Evolutionary conservation across 2,888 invertebrate species (phyloP).

Genomic region (Pandemis heparana): DNA sequence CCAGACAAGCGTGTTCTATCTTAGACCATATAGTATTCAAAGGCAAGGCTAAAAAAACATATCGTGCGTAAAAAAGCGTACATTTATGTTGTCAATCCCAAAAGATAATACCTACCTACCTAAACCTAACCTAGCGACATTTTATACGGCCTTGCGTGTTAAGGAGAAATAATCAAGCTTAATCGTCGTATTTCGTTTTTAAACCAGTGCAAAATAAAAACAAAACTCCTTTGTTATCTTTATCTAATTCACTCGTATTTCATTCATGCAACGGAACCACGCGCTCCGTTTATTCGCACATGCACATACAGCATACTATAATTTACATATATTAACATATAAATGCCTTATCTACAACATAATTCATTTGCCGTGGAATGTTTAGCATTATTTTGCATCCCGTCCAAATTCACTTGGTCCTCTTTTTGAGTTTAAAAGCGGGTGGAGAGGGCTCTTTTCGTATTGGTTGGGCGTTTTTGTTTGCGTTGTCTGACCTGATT

Average conservation of each 20-base stretch:
- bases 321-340: constrained; percentile 37
- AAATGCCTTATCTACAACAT: constrained; percentile 25
- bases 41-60: too few species aligned
- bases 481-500: constrained; percentile 38
- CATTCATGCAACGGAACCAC: constrained; percentile 38
- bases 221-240: constrained; percentile 26
- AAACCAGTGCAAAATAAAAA: neutral
- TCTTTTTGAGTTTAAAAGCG: neutral
- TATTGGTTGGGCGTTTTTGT: constrained; percentile 14
- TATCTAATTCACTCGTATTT: constrained; percentile 34
- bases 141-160: neutral
- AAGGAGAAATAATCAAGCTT: neutral
- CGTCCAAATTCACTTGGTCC: constrained; percentile 9
- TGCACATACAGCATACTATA: constrained; percentile 29
- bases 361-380: constrained; percentile 20
- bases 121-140: too few species aligned
- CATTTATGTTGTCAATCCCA: neutral
- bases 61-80: too few species aligned
- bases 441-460: neutral
- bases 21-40: too few species aligned
- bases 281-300: constrained; percentile 28
- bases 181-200: neutral
- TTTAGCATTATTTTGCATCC: constrained; percentile 15
- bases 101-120: too few species aligned
- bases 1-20: too few species aligned